Evolutionary conservation across 2,888 invertebrate genomes (phyloP).

Genomic region (Cerastis rubricosa): DNA sequence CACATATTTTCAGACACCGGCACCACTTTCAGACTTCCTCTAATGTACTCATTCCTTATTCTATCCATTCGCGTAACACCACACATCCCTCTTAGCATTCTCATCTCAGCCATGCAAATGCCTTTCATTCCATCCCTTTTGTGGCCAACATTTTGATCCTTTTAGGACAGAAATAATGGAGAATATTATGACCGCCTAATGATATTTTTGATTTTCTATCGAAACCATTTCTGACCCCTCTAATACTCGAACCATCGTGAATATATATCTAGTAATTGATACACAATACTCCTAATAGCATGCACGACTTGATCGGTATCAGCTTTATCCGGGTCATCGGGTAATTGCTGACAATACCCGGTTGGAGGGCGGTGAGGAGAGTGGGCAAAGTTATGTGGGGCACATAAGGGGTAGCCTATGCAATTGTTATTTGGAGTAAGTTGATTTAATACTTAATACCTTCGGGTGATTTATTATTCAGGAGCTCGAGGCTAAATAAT

Average conservation of each 20-base stretch:
- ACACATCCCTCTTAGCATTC: too few species aligned
- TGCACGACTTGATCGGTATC: constrained; percentile 39
- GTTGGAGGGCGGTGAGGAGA: background rate
- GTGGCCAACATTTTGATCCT: too few species aligned
- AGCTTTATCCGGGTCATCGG: constrained; percentile 16
- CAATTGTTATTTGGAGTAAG: background rate
- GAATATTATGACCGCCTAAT: background rate
- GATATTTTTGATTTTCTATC: background rate
- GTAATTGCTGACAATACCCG: constrained; percentile 24
- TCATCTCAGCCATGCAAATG: too few species aligned
- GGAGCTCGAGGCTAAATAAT: too few species aligned
- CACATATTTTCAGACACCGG: too few species aligned
- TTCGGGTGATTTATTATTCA: too few species aligned
- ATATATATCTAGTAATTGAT: constrained; percentile 14
- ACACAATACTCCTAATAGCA: constrained; percentile 14
- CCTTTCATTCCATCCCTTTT: too few species aligned
- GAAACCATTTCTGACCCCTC: constrained; percentile 5
- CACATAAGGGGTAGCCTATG: background rate
- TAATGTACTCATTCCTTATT: too few species aligned
- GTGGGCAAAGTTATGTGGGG: constrained; percentile 7
- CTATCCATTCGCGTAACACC: too few species aligned
- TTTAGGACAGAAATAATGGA: too few species aligned
- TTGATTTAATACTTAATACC: too few species aligned
- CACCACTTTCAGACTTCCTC: too few species aligned
- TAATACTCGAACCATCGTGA: background rate